Evolutionary conservation across 1,140 invertebrate genomes (phyloP).

Genomic region (Papilio dardanus): DNA sequence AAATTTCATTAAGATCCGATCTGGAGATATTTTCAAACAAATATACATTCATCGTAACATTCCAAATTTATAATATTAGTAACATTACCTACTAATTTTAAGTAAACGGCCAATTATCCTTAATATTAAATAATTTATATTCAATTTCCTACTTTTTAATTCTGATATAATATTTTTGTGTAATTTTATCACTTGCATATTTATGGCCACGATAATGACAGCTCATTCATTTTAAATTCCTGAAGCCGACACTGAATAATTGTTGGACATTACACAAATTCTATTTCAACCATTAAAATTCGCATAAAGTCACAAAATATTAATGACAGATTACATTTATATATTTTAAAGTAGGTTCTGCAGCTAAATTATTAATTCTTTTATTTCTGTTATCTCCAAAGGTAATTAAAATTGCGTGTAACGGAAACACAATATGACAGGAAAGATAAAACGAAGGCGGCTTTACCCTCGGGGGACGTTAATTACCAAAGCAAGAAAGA

Average conservation of each 20-base stretch:
- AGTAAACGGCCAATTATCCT: no score
- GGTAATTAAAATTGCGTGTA: not conserved
- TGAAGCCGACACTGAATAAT: constrained; percentile 29
- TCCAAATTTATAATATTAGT: no score
- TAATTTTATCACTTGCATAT: constrained; percentile 4
- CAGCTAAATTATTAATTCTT: no score
- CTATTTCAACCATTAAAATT: not conserved
- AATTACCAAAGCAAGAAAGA: not conserved
- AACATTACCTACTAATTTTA: no score
- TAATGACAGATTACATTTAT: not conserved
- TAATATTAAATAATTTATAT: no score
- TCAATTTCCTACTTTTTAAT: not conserved
- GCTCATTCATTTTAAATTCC: constrained; percentile 23
- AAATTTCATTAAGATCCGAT: no score
- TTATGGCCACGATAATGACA: constrained; percentile 20
- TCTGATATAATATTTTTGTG: not conserved
- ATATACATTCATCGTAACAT: no score
- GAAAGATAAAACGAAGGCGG: not conserved
- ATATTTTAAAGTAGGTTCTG: no score
- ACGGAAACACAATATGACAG: constrained; percentile 5
- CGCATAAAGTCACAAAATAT: not conserved
- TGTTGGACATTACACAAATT: constrained; percentile 9
- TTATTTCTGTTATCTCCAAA: not conserved
- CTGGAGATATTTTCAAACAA: no score
- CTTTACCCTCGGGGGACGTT: not conserved